Conservation (phyloP, 2,113 vertebrate species). For the Rhinogobius similis region DNA sequence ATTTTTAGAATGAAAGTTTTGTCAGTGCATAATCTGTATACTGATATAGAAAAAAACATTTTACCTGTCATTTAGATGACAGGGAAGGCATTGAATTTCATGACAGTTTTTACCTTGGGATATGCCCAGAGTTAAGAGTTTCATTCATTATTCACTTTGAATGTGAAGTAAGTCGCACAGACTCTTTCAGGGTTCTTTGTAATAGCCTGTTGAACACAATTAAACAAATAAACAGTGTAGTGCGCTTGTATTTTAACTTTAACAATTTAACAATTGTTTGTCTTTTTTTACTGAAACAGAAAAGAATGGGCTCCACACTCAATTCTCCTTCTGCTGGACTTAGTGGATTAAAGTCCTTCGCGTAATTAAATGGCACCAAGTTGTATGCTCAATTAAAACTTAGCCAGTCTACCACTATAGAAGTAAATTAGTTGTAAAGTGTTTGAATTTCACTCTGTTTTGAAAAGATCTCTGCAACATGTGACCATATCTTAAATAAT, state of each 20-base stretch:
- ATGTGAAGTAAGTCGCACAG: too few species aligned
- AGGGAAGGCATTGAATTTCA: too few species aligned
- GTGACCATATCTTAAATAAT: not conserved
- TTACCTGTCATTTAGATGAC: too few species aligned
- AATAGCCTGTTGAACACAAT: not conserved
- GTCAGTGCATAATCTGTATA: too few species aligned
- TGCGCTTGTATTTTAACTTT: not conserved
- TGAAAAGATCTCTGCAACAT: not conserved
- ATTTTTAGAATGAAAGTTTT: too few species aligned
- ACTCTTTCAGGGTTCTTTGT: too few species aligned
- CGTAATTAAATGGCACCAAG: not conserved
- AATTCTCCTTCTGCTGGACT: not conserved
- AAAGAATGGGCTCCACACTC: not conserved
- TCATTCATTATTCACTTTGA: too few species aligned
- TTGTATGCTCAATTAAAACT: slow-evolving; percentile 3
- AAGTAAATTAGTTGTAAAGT: not conserved
- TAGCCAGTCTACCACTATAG: not conserved
- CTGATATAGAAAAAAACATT: too few species aligned
- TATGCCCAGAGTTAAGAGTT: too few species aligned
- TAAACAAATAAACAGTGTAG: not conserved
- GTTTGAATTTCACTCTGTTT: not conserved
- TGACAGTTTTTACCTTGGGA: too few species aligned
- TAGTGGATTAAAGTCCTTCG: not conserved
- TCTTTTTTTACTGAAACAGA: not conserved
- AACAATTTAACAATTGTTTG: not conserved